These are phyloP conservation scores for Mus musculus DNA, from an alignment of 2,113 vertebrate genomes.

Conservation along the genomic window GRCm39 chr6:120402501-120403000, in stretches of 20 bases:
- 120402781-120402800: background rate
- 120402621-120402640: background rate
- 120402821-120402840: no score
- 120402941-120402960: no score
- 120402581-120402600: background rate
- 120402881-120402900: no score
- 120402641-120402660: slow-evolving; percentile 18
- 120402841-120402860: no score
- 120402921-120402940: no score
- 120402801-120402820: no score
- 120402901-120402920: no score
- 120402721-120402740: slow-evolving; percentile 48
- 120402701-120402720: slow-evolving; percentile 14
- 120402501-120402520: background rate
- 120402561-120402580: background rate
- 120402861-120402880: no score
- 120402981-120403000: no score
- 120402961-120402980: no score
- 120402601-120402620: background rate
- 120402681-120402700: background rate
- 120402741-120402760: background rate
- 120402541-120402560: background rate
- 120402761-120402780: background rate
- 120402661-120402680: background rate
- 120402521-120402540: background rate